phyloP scores from a whole-genome alignment of 35 echinoderm and acorn worm species.

The Holothuria glaberrima region DNA sequence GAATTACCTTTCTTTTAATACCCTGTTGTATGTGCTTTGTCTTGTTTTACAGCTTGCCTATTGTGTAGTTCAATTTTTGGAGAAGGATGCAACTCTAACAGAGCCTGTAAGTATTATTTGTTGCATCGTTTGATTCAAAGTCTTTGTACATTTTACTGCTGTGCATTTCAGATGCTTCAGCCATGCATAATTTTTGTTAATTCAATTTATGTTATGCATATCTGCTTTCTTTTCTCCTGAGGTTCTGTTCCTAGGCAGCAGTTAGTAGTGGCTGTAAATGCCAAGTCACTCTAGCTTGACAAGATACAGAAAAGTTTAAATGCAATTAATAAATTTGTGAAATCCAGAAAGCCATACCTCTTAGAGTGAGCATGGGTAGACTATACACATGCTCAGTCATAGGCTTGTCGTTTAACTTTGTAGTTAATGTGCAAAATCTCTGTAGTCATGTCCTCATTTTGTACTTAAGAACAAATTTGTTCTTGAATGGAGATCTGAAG shows the following conservation, averaged over 20 bases:
- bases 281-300: slow-evolving; percentile 16
- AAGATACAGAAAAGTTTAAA: neutral
- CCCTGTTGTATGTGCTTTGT: neutral
- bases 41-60: slow-evolving; percentile 85
- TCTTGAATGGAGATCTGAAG: no score
- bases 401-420: no score
- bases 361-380: no score
- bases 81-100: slow-evolving; percentile 97
- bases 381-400: no score
- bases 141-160: neutral
- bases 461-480: no score
- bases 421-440: no score
- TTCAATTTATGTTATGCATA: slow-evolving; percentile 49
- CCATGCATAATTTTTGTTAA: slow-evolving; percentile 35
- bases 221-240: slow-evolving; percentile 36
- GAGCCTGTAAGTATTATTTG: slow-evolving; percentile 76
- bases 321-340: no score
- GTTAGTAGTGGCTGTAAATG: slow-evolving; percentile 25
- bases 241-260: neutral
- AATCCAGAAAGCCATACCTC: no score
- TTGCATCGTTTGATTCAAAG: neutral
- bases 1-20: neutral
- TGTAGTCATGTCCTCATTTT: no score
- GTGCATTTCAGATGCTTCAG: slow-evolving; percentile 22
- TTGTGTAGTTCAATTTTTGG: slow-evolving; percentile 98